Percentiles rank a stretch among this genome's conserved stretches.
These are phyloP conservation scores for Psophia crepitans DNA, from an alignment of 2,113 vertebrate genomes.

Conservation along the genomic window DNA sequence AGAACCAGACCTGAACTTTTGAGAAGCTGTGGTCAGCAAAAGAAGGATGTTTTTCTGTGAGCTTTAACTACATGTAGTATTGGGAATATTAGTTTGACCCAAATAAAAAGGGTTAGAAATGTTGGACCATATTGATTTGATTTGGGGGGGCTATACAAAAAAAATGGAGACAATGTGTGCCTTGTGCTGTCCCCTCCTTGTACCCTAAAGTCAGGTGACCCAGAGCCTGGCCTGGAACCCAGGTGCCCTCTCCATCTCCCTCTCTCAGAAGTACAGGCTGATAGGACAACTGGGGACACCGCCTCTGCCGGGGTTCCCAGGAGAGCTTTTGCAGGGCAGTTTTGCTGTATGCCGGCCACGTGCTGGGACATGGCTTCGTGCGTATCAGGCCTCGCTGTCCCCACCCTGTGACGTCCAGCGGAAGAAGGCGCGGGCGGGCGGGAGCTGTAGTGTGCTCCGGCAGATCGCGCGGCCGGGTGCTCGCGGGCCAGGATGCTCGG, in stretches of 20 bases:
- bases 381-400: accelerated
- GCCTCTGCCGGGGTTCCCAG: not conserved
- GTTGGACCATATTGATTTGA: not conserved
- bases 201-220: accelerated
- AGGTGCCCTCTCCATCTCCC: not conserved
- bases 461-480: accelerated
- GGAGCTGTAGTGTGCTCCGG: accelerated
- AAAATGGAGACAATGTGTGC: not conserved
- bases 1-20: not conserved
- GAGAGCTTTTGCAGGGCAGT: not conserved
- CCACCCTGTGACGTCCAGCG: not conserved
- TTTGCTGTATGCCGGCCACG: accelerated
- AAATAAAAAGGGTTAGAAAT: not conserved
- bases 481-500: accelerated
- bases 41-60: not conserved
- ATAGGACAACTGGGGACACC: not conserved
- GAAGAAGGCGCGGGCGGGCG: accelerated
- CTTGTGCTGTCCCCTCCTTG: not conserved
- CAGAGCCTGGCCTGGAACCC: not conserved
- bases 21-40: constrained; percentile 1
- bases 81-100: not conserved
- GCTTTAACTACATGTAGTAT: not conserved
- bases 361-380: not conserved
- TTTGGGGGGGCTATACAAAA: not conserved
- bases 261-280: not conserved